Conservation (phyloP, 2,797 vertebrate species). For the Momotus momota region DNA sequence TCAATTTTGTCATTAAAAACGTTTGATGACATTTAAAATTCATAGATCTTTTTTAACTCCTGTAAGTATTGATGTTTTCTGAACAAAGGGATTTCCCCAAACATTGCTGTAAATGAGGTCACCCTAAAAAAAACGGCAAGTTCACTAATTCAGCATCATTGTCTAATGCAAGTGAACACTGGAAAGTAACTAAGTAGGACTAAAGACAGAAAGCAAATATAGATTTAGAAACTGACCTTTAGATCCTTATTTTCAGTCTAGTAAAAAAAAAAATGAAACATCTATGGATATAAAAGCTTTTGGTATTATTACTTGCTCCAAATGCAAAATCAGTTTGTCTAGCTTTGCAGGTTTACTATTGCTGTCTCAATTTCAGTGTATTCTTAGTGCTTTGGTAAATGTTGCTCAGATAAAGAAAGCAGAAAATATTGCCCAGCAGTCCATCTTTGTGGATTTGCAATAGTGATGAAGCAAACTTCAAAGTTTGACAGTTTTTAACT, state of each 20-base stretch:
- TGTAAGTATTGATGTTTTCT: not conserved
- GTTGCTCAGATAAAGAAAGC: not conserved
- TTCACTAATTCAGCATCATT: not conserved
- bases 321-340: not conserved
- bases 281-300: not conserved
- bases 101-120: not conserved
- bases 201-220: not conserved
- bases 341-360: not conserved
- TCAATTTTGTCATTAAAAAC: not conserved
- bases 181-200: not conserved
- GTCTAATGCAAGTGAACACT: not conserved
- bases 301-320: not conserved
- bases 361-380: not conserved
- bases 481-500: not conserved
- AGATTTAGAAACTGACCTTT: not conserved
- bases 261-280: not conserved
- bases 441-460: not conserved
- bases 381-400: not conserved
- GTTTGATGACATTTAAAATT: not conserved
- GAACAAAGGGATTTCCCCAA: not conserved
- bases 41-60: not conserved
- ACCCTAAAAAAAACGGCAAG: not conserved
- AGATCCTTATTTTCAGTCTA: not conserved
- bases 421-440: not conserved
- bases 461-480: not conserved